phyloP scores from a whole-genome alignment of 2,113 vertebrate species.

The Sinocyclocheilus maitianheensis region DNA sequence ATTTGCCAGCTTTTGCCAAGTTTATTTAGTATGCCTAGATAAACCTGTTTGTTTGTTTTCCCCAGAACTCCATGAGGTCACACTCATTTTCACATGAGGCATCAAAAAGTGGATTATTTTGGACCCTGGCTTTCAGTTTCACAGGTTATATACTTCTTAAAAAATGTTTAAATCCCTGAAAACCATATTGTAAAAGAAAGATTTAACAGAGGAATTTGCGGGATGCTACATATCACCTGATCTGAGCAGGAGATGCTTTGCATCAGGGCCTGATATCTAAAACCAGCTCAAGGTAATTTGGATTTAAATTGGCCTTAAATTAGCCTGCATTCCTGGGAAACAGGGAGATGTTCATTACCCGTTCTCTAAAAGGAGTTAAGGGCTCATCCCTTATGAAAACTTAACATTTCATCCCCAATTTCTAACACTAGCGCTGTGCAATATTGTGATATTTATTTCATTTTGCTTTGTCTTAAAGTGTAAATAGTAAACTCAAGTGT shows the following conservation, averaged over 20 bases:
- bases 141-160: background rate
- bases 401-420: background rate
- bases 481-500: background rate
- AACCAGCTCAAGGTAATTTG: conserved; percentile 33
- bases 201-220: background rate
- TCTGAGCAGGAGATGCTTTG: background rate
- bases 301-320: conserved; percentile 28
- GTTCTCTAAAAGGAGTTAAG: background rate
- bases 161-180: background rate
- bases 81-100: background rate
- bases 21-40: background rate
- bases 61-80: background rate
- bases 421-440: background rate
- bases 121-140: background rate
- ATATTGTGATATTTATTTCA: background rate
- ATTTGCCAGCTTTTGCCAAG: background rate
- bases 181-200: background rate
- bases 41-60: background rate
- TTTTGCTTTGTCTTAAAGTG: background rate
- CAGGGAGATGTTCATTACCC: background rate
- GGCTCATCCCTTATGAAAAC: background rate
- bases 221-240: background rate
- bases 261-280: conserved; percentile 27
- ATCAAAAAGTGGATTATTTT: background rate
- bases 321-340: conserved; percentile 24